Base-by-base conservation (phyloP, 2,797 vertebrate genomes). In the Pogoniulus pusillus region DNA sequence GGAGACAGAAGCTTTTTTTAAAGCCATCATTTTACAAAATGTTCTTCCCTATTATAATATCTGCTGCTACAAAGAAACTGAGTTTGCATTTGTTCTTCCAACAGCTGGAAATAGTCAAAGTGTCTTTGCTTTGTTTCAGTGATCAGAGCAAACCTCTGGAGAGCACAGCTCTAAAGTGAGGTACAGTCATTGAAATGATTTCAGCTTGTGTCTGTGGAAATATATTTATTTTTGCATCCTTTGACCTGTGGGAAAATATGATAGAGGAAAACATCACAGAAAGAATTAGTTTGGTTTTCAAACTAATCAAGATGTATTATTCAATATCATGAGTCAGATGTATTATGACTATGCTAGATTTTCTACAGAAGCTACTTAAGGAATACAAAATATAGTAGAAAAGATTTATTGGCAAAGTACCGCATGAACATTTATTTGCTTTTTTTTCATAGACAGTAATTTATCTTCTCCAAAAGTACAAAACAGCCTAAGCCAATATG, bases 161-260 rank as follows among this genome's bases (percentile, higher is more conserved):
- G 84, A 87, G 74, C 94, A 80, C 5, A 30, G 92, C 77, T 93
- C 88, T 93, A 63, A 93, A 95, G 89, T 10, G 76, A 96, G 84
- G 78, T 90, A 81, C 68, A 94, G 72, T 74, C 82, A 92, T 68
- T 89, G 82, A 24, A 41, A 94, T 65, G 85, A 62, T 89, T 96
- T 84, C 85, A 93, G 43, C 76, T 96, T 96, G 83, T 4, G 8
- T 74, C 90, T 89, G 82, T 93, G 90, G 94, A 96, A 96, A 95
- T 82, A 71, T 62, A 93, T 88, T 97, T 96, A 94, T 95, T 95
- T 96, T 96, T 94, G 82, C 95, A 94, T 85, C 45, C 85, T 82
- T 58, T 82, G 95, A 96, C 90, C 91, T 96, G 90, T 96, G 95
- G 93, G 94, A 94, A 96, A 96, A 95, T 55, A 94, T 95, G 94